Evolutionary conservation across 2,888 invertebrate genomes (phyloP), one percentile per base, ranked within the genome.

Genomic region (Trissolcus japonicus): DNA sequence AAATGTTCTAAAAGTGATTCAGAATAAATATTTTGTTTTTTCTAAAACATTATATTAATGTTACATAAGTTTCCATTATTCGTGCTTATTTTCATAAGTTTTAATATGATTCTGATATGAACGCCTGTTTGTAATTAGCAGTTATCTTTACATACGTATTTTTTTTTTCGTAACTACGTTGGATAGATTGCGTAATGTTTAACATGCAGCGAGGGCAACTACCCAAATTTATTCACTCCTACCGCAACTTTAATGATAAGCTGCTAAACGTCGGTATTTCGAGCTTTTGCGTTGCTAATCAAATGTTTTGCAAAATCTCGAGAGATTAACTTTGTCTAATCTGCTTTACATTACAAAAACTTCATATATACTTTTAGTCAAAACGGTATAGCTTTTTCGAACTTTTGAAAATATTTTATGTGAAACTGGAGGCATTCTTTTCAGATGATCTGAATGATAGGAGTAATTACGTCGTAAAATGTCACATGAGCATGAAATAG

Each of bases 191-290:
- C 6, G 25, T 51, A 7, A 21, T n/a, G 19, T 40, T 56, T 50
- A 41, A 51, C 57, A 40, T 57, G 46, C 51, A 62, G 29, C 68
- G 56, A 67, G 62, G 53, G 66, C 41, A 67, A 60, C 59, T 68
- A 51, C 72, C 63, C 77, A 68, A 77, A 77, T 73, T 72, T 76
- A 72, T 72, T 61, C 76, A 62, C 76, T 72, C 57, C 63, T 68
- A 73, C 63, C 77, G 51, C 67, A 77, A 73, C 68, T 72, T 77
- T 73, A 40, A 72, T 73, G 73, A 77, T 72, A 73, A 77, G 72
- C 62, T 50, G 41, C 53, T 56, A 50, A 35, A 9, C 62, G 29
- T 29, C 62, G 25, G 62, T 55, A 60, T 75, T 60, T 17, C 65
- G 41, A 68, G 56, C 48, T 62, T 17, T 16, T 14, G 13, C 54